Evolutionary conservation across 2,797 vertebrate genomes (phyloP), one percentile per base, ranked within the genome.

Genomic region (Ataeniobius toweri): DNA sequence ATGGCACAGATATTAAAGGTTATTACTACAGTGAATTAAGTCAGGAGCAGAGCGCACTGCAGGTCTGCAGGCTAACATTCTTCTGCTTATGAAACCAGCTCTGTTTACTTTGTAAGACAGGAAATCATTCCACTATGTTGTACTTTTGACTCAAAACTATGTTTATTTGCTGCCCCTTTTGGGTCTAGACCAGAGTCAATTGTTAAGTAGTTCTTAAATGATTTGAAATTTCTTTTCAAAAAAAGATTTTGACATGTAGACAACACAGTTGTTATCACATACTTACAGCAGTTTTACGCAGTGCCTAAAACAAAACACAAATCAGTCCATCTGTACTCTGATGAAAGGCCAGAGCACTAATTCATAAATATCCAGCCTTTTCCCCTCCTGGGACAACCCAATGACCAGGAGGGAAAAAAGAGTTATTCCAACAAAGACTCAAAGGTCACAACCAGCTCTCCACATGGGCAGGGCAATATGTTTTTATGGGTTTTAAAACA

Each of bases 371-470:
- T 81, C 7, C 71, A 48, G 77, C 71, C 56, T 50, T 51, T 73
- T 85, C 41, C 20, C 18, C 63, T 78, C 80, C 75, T 22, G 46
- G 9, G 70, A 89, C 87, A 86, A 79, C 86, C 86, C 71, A 81
- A 75, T 74, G 71, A 86, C 72, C 61, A 79, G 26, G 48, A 82
- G 14, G n/a, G 51, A 39, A 84, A 84, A 78, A 53, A 67, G 22
- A 78, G 76, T 88, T 88, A 86, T 90, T 90, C 90, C 82, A 72
- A 28, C 56, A 31, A 12, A 50, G 36, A 74, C 83, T 90, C 88
- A 88, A 91, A 92, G 91, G 86, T 93, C 89, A 83, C 82, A 81
- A 81, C 67, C 80, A 10, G 84, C 85, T 89, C 75, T 75, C 20
- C 22, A 53, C 77, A 80, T 76, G 82, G 83, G 84, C 13, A 67